Percentiles rank a stretch among this genome's conserved stretches.
phyloP scores from a whole-genome alignment of 2,113 vertebrate species.

The Acrocephalus arundinaceus region DNA sequence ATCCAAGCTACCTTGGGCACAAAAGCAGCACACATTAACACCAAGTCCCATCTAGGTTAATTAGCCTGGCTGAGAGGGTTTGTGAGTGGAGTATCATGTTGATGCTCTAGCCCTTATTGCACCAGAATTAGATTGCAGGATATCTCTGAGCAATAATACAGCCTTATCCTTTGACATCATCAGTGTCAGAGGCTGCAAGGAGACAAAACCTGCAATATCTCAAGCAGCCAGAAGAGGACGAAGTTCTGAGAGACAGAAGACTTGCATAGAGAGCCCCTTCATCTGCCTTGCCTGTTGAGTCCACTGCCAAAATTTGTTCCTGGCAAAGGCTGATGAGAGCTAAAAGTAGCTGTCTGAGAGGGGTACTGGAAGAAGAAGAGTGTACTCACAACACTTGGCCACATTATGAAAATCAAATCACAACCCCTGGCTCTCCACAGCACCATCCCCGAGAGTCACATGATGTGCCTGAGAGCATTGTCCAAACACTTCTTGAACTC shows the following conservation, averaged over 20 bases:
- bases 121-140: neutral
- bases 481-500: neutral
- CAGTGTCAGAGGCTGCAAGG: neutral
- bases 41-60: neutral
- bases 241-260: neutral
- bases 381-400: neutral
- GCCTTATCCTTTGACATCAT: neutral
- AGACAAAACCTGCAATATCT: neutral
- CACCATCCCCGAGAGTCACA: neutral
- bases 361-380: neutral
- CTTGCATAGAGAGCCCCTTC: neutral
- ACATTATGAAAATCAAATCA: neutral
- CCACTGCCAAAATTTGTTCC: neutral
- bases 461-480: no score
- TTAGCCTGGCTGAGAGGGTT: neutral
- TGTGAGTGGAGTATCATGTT: fast-evolving
- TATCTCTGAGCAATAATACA: neutral
- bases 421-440: neutral
- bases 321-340: neutral
- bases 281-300: neutral
- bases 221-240: neutral
- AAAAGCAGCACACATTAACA: neutral
- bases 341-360: neutral
- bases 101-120: neutral
- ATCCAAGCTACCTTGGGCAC: neutral